Conservation (phyloP, 2,888 invertebrate genomes). For the Macrophya annulata region DNA sequence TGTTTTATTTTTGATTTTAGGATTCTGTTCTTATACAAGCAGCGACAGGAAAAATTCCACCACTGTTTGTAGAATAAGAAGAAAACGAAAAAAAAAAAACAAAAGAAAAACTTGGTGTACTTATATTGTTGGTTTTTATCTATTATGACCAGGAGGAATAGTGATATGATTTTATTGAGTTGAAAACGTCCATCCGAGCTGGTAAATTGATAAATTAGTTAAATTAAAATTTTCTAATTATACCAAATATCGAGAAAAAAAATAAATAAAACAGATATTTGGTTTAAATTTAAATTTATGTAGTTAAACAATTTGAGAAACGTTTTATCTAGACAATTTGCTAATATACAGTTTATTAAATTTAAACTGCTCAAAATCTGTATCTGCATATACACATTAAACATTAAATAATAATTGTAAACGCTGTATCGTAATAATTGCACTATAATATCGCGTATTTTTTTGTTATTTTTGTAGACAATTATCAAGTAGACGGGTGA, state of each 20-base stretch:
- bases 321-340: not conserved
- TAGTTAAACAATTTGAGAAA: not conserved
- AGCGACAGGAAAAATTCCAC: not conserved
- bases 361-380: conserved; percentile 28
- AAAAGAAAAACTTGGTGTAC: conserved; percentile 3
- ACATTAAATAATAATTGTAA: not conserved
- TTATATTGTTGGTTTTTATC: conserved; percentile 17
- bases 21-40: not conserved
- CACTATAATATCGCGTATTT: conserved; percentile 27
- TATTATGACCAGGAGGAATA: not conserved
- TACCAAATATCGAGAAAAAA: not conserved
- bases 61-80: not conserved
- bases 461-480: not conserved
- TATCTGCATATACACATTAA: not conserved
- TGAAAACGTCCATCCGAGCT: conserved; percentile 6
- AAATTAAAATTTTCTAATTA: conserved; percentile 8
- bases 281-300: not conserved
- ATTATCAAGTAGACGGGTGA: not conserved
- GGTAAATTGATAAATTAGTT: conserved; percentile 4
- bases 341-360: not conserved
- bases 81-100: not conserved
- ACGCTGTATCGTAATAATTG: conserved; percentile 18
- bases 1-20: not conserved
- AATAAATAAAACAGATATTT: not conserved
- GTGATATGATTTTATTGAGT: not conserved